Evolutionary conservation across 2,113 vertebrate genomes (phyloP), one percentile per base, ranked within the genome.

Genomic region (Emydura subglobosa): DNA sequence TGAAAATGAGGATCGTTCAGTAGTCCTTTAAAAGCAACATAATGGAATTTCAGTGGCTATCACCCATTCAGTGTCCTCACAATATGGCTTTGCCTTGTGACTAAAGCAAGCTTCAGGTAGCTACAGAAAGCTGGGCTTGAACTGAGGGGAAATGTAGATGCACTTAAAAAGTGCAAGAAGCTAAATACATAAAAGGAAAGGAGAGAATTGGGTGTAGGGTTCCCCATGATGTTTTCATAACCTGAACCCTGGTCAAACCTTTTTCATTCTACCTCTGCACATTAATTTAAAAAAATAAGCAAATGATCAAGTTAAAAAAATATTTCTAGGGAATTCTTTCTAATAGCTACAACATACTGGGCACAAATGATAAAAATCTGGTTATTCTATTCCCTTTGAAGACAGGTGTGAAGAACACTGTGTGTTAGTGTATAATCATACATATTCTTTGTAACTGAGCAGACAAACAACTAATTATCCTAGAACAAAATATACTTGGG

Each of bases 381-480:
- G 1, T 11, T 94, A 51, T 5, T 7, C 88, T 91, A 88, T 88
- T 49, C 49, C 19, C 83, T 29, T 11, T 93, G 25, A 61, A 85
- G 10, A 44, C 11, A 3, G 83, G 94, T 97, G 85, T 87, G 83
- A 89, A 55, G 59, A 83, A 42, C 59, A 3, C 16, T 54, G 22
- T 21, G 27, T 8, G 84, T 2, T 12, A 1, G 10, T 90, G 88
- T 39, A 10, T 81, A 11, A 61, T n/a, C 0, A 0, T 68, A 39
- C 24, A 72, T 29, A 65, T 74, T 3, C 19, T 14, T 79, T 57
- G 34, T 79, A 78, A 47, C 42, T 90, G 42, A 83, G 27, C 78
- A 89, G 27, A 11, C 50, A 47, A 83, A 91, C 79, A 80, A 44
- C 90, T 95, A 95, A 91, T 86, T 34, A 47, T 50, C 79, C 79